Conservation (phyloP, 2,113 vertebrate genomes). For the Struthio camelus region DNA sequence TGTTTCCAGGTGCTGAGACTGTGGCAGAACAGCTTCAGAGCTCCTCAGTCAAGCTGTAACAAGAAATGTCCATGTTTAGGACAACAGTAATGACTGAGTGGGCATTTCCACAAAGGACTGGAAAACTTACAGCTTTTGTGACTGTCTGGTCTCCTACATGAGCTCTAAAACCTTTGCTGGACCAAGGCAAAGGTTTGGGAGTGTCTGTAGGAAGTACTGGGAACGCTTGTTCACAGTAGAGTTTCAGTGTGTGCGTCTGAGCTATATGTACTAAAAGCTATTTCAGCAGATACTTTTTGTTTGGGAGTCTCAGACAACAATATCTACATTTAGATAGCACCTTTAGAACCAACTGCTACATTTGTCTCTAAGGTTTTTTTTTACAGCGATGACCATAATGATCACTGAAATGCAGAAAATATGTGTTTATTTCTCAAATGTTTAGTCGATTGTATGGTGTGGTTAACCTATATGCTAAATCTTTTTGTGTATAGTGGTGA, state of each 20-base stretch:
- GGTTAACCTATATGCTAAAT: not conserved
- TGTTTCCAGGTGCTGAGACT: not conserved
- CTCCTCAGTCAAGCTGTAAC: not conserved
- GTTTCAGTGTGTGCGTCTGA: not conserved
- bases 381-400: not conserved
- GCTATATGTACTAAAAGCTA: not conserved
- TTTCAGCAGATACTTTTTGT: not conserved
- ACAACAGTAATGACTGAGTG: not conserved
- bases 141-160: not conserved
- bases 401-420: not conserved
- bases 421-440: not conserved
- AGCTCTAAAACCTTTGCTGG: not conserved
- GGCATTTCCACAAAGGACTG: not conserved
- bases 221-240: rapidly evolving
- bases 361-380: not conserved
- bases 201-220: not conserved
- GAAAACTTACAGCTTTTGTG: not conserved
- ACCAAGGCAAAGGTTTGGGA: not conserved
- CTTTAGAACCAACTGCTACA: not conserved
- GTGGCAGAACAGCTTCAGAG: not conserved
- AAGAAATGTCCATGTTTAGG: not conserved
- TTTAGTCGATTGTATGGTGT: not conserved
- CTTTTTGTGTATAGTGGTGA: not conserved
- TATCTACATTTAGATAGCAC: not conserved
- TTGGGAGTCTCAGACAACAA: not conserved